Evolutionary conservation across 2,888 invertebrate species (phyloP).

Genomic region (Drosophila peninsularis): DNA sequence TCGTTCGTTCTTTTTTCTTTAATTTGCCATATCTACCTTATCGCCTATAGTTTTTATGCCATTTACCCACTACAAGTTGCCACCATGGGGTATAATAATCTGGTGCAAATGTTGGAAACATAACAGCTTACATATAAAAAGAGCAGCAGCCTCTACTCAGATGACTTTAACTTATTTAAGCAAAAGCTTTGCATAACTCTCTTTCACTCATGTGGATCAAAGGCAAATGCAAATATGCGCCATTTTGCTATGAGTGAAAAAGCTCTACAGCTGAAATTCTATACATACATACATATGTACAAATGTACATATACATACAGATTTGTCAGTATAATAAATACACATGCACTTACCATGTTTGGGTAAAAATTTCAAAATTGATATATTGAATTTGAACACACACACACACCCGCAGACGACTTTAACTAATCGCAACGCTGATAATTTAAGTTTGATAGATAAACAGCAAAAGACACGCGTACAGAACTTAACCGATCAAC

Average conservation of each 20-base stretch:
- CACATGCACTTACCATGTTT: background rate
- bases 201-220: background rate
- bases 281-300: background rate
- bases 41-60: slow-evolving; percentile 12
- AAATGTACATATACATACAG: background rate
- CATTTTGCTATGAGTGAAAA: slow-evolving; percentile 5
- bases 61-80: slow-evolving; percentile 2
- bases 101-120: background rate
- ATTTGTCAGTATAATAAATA: slow-evolving; percentile 2
- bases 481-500: background rate
- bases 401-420: background rate
- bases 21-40: slow-evolving; percentile 36
- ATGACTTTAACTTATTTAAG: background rate
- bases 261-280: background rate
- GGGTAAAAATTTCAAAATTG: background rate
- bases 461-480: background rate
- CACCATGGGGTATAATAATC: slow-evolving; percentile 1
- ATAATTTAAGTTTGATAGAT: background rate
- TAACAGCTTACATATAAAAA: background rate
- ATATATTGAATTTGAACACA: background rate
- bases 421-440: background rate
- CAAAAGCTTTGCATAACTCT: slow-evolving; percentile 1
- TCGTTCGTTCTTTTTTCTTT: slow-evolving; percentile 19
- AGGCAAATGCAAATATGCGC: background rate
- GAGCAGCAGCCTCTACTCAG: background rate